Evolutionary conservation across 2,797 vertebrate species (phyloP).

Genomic region (Margarornis squamiger): DNA sequence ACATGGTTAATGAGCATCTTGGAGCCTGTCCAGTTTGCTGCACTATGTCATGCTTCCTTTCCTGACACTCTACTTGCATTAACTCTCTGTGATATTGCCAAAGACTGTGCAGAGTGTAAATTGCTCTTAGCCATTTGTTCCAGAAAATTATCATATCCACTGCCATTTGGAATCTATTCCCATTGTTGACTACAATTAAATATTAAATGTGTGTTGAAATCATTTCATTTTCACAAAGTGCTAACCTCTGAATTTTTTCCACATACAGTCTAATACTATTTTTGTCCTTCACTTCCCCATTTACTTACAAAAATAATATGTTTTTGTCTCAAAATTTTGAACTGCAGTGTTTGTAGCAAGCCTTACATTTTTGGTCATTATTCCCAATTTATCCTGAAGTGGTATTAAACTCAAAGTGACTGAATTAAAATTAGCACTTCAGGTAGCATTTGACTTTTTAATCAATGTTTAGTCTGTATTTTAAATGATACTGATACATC

Average conservation of each 20-base stretch:
- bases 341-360: neutral
- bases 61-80: conserved; percentile 38
- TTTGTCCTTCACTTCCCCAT: neutral
- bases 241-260: neutral
- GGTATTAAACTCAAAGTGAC: neutral
- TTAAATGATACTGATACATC: neutral
- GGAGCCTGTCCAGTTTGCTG: conserved; percentile 66
- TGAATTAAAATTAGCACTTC: neutral
- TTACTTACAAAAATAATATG: neutral
- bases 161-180: conserved; percentile 55
- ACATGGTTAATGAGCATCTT: conserved; percentile 70
- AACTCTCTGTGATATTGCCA: conserved; percentile 57
- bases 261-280: neutral
- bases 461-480: neutral
- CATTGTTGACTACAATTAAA: conserved; percentile 53
- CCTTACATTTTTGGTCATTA: neutral
- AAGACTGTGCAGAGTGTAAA: conserved; percentile 41
- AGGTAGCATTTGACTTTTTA: neutral
- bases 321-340: neutral
- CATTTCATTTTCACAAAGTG: conserved; percentile 34
- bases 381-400: neutral
- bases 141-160: conserved; percentile 63
- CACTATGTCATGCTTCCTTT: conserved; percentile 28
- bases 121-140: conserved; percentile 58
- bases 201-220: conserved; percentile 50